Evolutionary conservation across 2,888 invertebrate species (phyloP).

Genomic region (Byasa hedistus): DNA sequence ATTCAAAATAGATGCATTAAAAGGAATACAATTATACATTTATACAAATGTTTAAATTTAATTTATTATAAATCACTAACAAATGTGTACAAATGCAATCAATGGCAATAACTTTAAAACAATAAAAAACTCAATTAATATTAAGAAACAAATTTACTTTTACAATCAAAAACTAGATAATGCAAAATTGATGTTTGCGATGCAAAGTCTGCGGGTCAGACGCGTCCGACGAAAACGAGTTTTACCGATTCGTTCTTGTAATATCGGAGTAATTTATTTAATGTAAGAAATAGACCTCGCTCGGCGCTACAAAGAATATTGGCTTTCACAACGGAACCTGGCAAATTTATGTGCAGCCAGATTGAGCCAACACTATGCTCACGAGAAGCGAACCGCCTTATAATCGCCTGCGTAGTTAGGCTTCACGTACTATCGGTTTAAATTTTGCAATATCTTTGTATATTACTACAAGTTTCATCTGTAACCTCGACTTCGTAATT

Average conservation of each 20-base stretch:
- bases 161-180: slow-evolving; percentile 48
- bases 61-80: background rate
- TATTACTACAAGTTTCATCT: background rate
- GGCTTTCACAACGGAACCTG: slow-evolving; percentile 78
- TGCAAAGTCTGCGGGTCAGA: slow-evolving; percentile 59
- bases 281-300: slow-evolving; percentile 76
- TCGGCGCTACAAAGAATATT: slow-evolving; percentile 76
- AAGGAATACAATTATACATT: no score
- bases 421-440: slow-evolving; percentile 17
- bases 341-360: slow-evolving; percentile 75
- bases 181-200: slow-evolving; percentile 64
- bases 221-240: slow-evolving; percentile 70
- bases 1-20: no score
- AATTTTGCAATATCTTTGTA: slow-evolving; percentile 22
- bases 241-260: slow-evolving; percentile 75
- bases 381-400: slow-evolving; percentile 60
- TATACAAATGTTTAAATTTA: background rate
- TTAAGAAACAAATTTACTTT: slow-evolving; percentile 39
- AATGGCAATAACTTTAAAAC: background rate
- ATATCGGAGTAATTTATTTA: slow-evolving; percentile 78
- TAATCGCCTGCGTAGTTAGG: slow-evolving; percentile 34
- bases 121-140: slow-evolving; percentile 34
- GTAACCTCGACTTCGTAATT: background rate
- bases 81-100: background rate
- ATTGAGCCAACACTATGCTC: slow-evolving; percentile 63